Evolutionary conservation across 2,113 vertebrate genomes (phyloP).

Genomic region (Puma concolor): DNA sequence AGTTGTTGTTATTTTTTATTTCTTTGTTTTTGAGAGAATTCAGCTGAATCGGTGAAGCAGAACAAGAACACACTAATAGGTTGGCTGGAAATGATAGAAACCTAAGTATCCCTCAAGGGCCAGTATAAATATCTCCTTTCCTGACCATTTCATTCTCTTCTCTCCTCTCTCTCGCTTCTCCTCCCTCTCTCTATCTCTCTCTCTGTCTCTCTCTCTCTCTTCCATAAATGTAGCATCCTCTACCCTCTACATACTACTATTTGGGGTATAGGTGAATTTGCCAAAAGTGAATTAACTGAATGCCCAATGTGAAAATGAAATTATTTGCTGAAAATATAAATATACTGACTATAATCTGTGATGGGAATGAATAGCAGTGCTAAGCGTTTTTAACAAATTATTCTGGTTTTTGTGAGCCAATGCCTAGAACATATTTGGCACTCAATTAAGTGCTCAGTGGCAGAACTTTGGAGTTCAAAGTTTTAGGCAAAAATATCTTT

Average conservation of each 20-base stretch:
- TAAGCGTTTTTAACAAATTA: background rate
- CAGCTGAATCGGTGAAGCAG: background rate
- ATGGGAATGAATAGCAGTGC: background rate
- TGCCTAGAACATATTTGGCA: background rate
- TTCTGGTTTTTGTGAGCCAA: background rate
- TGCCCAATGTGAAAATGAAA: background rate
- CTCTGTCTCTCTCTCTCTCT: background rate
- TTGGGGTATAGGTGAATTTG: background rate
- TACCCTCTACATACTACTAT: background rate
- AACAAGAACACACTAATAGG: background rate
- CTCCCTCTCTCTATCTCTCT: no score
- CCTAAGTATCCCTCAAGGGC: background rate
- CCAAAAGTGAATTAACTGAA: background rate
- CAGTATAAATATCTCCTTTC: background rate
- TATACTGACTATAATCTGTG: background rate
- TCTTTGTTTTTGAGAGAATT: background rate
- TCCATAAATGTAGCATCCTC: background rate
- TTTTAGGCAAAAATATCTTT: background rate
- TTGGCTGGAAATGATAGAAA: background rate
- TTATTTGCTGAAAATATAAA: background rate
- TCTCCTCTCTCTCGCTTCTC: fast-evolving
- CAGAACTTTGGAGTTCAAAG: background rate
- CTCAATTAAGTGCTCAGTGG: background rate
- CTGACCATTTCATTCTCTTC: background rate
- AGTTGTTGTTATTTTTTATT: background rate